A percentile compares a stretch with the other conserved stretches of the same genome.
Evolutionary conservation across 2,888 invertebrate genomes (phyloP).

Genomic region (Nasonovia ribisnigri): DNA sequence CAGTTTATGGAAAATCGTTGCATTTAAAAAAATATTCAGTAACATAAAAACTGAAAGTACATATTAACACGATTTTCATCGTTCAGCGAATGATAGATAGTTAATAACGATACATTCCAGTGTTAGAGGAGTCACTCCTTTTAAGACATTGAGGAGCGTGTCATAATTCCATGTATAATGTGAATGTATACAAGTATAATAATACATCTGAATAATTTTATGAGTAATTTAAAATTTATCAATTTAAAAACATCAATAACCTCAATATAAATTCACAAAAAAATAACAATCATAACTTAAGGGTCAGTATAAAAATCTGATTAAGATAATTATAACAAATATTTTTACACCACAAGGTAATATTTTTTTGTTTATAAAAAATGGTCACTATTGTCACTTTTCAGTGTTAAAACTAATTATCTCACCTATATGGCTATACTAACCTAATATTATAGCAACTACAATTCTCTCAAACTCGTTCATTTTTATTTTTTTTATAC

Average conservation of each 20-base stretch:
- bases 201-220: neutral
- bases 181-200: neutral
- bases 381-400: neutral
- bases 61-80: neutral
- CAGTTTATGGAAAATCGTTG: neutral
- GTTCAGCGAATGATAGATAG: neutral
- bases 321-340: neutral
- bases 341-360: neutral
- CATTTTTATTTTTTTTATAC: constrained; percentile 42
- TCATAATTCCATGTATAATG: neutral
- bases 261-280: neutral
- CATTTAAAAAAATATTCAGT: neutral
- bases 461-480: constrained; percentile 8
- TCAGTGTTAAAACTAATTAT: constrained; percentile 39
- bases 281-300: neutral
- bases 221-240: neutral
- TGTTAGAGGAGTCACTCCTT: neutral
- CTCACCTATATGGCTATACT: constrained; percentile 27
- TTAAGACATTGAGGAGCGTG: neutral
- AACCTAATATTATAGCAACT: constrained; percentile 30
- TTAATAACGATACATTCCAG: neutral
- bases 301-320: neutral
- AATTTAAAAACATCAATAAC: neutral
- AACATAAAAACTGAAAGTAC: neutral
- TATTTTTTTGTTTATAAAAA: constrained; percentile 12